Evolutionary conservation across 2,113 vertebrate genomes (phyloP).

Genomic region (Oryzias curvinotus): DNA sequence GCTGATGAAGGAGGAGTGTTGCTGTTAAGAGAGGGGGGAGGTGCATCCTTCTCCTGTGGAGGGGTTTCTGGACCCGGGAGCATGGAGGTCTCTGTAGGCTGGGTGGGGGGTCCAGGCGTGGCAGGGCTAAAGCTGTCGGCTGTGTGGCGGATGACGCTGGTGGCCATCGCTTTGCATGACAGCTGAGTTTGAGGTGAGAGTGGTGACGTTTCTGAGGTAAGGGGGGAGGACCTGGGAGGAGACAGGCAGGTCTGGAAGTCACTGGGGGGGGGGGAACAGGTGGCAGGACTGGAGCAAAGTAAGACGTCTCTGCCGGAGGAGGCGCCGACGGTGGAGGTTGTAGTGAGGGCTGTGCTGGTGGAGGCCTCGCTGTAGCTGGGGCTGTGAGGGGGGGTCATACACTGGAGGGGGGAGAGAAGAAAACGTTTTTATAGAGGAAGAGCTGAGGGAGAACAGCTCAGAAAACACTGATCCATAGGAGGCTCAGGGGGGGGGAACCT

Average conservation of each 20-base stretch:
- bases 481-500: no score
- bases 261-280: conserved; percentile 7
- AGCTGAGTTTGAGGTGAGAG: conserved; percentile 51
- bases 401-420: conserved; percentile 72
- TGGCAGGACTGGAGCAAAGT: conserved; percentile 19
- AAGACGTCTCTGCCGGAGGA: conserved; percentile 57
- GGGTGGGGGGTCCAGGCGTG: conserved; percentile 51
- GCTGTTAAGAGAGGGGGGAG: conserved; percentile 34
- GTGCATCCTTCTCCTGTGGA: conserved; percentile 39
- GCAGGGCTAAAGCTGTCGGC: conserved; percentile 68
- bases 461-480: not conserved
- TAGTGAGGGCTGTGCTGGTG: conserved; percentile 56
- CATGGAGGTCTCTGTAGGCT: conserved; percentile 26
- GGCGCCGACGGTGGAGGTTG: conserved; percentile 57
- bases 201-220: conserved; percentile 33
- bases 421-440: no score
- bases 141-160: conserved; percentile 89
- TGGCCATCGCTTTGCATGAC: conserved; percentile 78
- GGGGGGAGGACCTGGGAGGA: not conserved
- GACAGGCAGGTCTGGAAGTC: conserved; percentile 5
- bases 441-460: not conserved
- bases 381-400: conserved; percentile 97
- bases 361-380: conserved; percentile 85
- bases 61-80: conserved; percentile 13
- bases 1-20: conserved; percentile 58